These are phyloP conservation scores for Itoplectis maculator DNA, from an alignment of 2,888 invertebrate genomes.

Conservation along the genomic window DNA sequence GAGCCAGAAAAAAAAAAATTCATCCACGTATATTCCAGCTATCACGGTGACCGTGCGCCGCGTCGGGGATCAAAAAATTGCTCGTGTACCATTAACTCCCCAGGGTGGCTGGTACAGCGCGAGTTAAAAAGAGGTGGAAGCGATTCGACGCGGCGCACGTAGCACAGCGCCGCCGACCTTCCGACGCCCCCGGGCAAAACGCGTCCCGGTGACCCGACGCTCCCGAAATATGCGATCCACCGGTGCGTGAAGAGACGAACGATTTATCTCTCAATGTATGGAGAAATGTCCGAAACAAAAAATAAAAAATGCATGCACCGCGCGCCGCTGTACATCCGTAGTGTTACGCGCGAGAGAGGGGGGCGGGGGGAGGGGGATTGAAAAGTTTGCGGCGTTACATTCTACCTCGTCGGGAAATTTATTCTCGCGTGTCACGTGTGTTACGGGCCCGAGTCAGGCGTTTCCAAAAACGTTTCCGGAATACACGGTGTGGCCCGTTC, in stretches of 20 bases:
- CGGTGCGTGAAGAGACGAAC: constrained; percentile 46
- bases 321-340: neutral
- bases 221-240: constrained; percentile 49
- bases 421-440: constrained; percentile 46
- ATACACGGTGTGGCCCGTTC: neutral
- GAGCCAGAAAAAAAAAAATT: neutral
- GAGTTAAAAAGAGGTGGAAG: constrained; percentile 42
- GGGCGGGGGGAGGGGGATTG: neutral
- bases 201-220: constrained; percentile 52
- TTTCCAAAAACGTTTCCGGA: constrained; percentile 58
- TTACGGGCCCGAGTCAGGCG: neutral
- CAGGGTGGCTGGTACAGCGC: neutral
- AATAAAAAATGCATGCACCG: constrained; percentile 23
- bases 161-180: constrained; percentile 47
- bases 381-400: constrained; percentile 19
- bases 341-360: neutral
- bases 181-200: constrained; percentile 36
- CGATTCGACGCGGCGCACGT: constrained; percentile 13
- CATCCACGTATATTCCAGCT: constrained; percentile 23
- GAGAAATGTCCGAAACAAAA: constrained; percentile 37
- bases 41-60: constrained; percentile 28
- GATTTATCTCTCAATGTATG: constrained; percentile 55
- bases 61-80: constrained; percentile 58
- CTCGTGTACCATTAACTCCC: constrained; percentile 54
- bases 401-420: constrained; percentile 37